Base-by-base conservation (phyloP, 1,140 invertebrate genomes). In the Periplaneta americana region DNA sequence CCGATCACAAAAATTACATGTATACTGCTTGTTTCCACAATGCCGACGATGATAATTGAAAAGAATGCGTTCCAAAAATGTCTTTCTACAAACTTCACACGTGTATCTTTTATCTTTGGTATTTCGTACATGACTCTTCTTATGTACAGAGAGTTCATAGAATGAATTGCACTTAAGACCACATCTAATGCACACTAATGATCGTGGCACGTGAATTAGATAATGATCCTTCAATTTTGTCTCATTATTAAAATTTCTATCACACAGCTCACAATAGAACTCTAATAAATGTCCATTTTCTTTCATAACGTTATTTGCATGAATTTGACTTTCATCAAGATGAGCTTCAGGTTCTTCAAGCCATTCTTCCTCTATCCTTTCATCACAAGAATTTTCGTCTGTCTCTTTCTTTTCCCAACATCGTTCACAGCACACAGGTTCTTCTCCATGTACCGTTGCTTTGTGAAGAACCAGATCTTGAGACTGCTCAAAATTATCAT, bases 111-210 rank as follows among this genome's bases (percentile, higher is more conserved):
- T 48, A 22, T 85, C 36, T 10, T 85, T 84, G 37, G 82, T 83
- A 39, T 84, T 85, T 34, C 85, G 85, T 2, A 85, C 80, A 75
- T 85, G 85, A 48, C 85, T 85, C 10, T 34, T 78, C 13, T 39
- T 86, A 37, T 85, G 85, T 79, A 83, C 75, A 78, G 84, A 86
- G 15, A 86, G 82, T n/a, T 85, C 84, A 35, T 86, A 84, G 22
- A 85, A 80, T 6, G 85, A 85, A 17, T 81, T 74, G 66, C 84
- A 84, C n/a, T 84, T 83, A 11, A 81, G 78, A 3, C 84, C 83
- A 75, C 85, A 85, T 10, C 82, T 81, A 78, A 84, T 82, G 34
- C 85, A 77, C n/a, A 77, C 75, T 22, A 34, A 3, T 28, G 35
- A 18, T 8, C 11, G 83, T 18, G 85, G 81, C 80, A 84, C 83